phyloP scores from a whole-genome alignment of 1,140 invertebrate species.

The Drosophila parvula region DNA sequence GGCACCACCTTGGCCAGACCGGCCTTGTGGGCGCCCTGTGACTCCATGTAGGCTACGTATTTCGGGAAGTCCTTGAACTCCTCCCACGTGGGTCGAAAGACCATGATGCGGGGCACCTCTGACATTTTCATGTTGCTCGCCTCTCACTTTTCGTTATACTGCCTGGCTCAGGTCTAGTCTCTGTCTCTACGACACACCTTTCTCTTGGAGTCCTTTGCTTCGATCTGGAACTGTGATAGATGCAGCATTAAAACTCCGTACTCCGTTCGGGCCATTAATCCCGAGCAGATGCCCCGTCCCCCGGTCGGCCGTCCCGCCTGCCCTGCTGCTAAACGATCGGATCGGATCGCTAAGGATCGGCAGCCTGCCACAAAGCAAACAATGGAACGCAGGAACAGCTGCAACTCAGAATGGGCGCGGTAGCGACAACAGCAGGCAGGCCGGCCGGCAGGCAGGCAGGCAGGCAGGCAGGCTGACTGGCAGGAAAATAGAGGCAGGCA shows the following conservation, averaged over 20 bases:
- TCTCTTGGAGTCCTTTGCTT: conserved; percentile 1
- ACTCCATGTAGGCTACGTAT: conserved; percentile 97
- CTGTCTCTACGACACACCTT: conserved; percentile 13
- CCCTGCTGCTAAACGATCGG: conserved; percentile 27
- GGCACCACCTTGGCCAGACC: conserved; percentile 98
- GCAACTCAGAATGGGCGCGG: conserved; percentile 66
- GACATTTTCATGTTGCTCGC: conserved; percentile 64
- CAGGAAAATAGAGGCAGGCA: conserved; percentile 61
- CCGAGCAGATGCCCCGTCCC: conserved; percentile 42
- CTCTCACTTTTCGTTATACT: neutral
- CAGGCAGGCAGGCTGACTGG: conserved; percentile 28
- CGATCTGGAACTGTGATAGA: conserved; percentile 59
- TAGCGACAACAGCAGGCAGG: conserved; percentile 40
- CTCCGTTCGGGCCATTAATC: conserved; percentile 40
- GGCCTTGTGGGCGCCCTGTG: conserved; percentile 96
- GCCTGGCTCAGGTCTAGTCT: neutral
- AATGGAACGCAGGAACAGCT: conserved; percentile 62
- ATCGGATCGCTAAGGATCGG: conserved; percentile 26
- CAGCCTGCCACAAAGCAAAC: conserved; percentile 53
- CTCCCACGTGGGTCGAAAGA: conserved; percentile 97
- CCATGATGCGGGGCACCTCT: conserved; percentile 85
- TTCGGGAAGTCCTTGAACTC: conserved; percentile 98
- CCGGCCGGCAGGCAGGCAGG: conserved; percentile 29
- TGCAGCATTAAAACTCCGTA: conserved; percentile 44
- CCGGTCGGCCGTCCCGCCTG: conserved; percentile 24